These are phyloP conservation scores for Mionectes macconnelli DNA, from an alignment of 2,113 vertebrate species.

Conservation along the genomic window DNA sequence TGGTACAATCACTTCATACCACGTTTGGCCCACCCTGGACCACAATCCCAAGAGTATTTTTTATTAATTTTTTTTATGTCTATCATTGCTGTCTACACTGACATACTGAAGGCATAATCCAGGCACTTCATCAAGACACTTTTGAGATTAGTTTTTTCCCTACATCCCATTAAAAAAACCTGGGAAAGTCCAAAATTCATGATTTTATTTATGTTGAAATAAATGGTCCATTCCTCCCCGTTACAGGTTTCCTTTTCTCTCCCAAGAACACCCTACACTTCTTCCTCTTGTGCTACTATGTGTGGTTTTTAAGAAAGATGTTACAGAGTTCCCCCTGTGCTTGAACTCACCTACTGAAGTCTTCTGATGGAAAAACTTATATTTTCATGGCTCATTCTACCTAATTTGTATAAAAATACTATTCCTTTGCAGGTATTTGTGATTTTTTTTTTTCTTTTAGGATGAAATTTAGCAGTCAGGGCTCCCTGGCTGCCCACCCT, in stretches of 20 bases:
- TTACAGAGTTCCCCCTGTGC: background rate
- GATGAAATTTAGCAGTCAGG: background rate
- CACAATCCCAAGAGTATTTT: background rate
- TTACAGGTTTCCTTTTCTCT: background rate
- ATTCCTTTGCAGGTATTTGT: background rate
- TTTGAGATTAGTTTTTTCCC: background rate
- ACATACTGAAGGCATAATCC: background rate
- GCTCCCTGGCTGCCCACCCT: background rate
- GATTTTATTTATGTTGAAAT: background rate
- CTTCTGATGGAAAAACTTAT: background rate
- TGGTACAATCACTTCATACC: background rate
- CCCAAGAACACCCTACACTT: background rate
- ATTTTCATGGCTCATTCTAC: background rate
- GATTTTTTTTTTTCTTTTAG: background rate
- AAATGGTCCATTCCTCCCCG: background rate
- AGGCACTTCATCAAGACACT: background rate
- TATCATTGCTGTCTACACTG: background rate
- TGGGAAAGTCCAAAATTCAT: background rate
- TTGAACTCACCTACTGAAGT: background rate
- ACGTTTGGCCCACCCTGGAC: background rate
- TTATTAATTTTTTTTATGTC: background rate
- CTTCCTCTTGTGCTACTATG: rapidly evolving
- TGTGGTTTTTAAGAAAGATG: background rate
- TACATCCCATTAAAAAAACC: background rate
- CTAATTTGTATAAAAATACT: background rate